Conservation (phyloP, 2,888 invertebrate genomes). For the Pachliopta kotzebuea region DNA sequence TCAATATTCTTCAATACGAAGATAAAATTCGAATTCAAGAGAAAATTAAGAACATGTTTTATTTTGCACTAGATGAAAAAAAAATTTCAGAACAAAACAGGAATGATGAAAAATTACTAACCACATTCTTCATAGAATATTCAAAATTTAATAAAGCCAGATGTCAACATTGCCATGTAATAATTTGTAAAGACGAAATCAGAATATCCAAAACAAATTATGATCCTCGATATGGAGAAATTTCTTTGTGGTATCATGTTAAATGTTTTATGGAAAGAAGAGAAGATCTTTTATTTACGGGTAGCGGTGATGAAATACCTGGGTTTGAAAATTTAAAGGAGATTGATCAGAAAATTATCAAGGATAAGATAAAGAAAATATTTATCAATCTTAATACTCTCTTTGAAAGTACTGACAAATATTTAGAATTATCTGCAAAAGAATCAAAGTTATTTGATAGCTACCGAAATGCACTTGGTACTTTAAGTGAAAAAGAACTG, state of each 20-base stretch:
- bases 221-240: constrained; percentile 18
- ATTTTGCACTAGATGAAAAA: not conserved
- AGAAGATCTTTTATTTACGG: constrained; percentile 6
- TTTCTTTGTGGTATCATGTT: constrained; percentile 14
- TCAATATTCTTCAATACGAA: constrained; percentile 12
- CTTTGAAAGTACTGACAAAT: not conserved
- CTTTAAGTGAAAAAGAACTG: constrained; percentile 4
- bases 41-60: constrained; percentile 11
- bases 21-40: constrained; percentile 5
- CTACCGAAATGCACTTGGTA: constrained; percentile 2
- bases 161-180: constrained; percentile 14
- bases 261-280: constrained; percentile 5
- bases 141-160: constrained; percentile 8
- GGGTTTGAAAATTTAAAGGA: constrained; percentile 8
- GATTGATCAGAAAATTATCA: constrained; percentile 5
- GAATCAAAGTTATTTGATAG: constrained; percentile 17
- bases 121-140: constrained; percentile 15
- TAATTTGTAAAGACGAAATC: constrained; percentile 14
- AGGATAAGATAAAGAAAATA: constrained; percentile 2
- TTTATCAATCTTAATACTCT: not conserved
- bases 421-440: constrained; percentile 7
- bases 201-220: constrained; percentile 21
- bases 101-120: not conserved
- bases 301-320: constrained; percentile 8
- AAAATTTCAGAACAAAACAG: not conserved